phyloP scores from a whole-genome alignment of 1,140 invertebrate species.

The Drosophila melanica region DNA sequence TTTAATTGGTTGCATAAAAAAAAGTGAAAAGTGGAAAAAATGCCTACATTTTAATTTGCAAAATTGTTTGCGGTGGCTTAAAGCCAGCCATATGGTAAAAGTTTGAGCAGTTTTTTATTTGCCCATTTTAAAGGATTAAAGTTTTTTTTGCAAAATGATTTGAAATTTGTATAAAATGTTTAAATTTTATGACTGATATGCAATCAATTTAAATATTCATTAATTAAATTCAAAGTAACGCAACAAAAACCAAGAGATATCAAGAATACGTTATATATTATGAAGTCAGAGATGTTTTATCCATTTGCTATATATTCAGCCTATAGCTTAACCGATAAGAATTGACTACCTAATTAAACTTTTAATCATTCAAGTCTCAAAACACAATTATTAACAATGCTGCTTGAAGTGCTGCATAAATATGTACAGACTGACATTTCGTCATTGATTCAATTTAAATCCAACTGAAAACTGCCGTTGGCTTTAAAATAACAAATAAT shows the following conservation, averaged over 20 bases:
- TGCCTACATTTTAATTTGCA: conserved; percentile 6
- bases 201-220: no score
- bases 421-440: conserved; percentile 29
- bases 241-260: neutral
- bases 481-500: conserved; percentile 39
- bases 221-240: neutral
- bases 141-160: neutral
- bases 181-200: neutral
- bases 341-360: neutral
- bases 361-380: conserved; percentile 15
- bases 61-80: conserved; percentile 13
- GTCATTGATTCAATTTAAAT: conserved; percentile 47
- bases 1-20: conserved; percentile 59
- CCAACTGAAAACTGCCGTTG: conserved; percentile 27
- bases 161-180: neutral
- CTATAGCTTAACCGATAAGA: neutral
- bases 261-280: no score
- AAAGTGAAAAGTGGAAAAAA: conserved; percentile 9
- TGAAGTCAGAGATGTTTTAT: no score
- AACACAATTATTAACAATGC: conserved; percentile 41
- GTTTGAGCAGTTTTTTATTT: neutral
- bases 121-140: conserved; percentile 4
- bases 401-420: conserved; percentile 38
- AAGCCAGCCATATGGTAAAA: neutral
- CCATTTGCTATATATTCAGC: no score